Evolutionary conservation across 1,140 invertebrate genomes (phyloP).

Genomic region (Drosophila parabipectinata): DNA sequence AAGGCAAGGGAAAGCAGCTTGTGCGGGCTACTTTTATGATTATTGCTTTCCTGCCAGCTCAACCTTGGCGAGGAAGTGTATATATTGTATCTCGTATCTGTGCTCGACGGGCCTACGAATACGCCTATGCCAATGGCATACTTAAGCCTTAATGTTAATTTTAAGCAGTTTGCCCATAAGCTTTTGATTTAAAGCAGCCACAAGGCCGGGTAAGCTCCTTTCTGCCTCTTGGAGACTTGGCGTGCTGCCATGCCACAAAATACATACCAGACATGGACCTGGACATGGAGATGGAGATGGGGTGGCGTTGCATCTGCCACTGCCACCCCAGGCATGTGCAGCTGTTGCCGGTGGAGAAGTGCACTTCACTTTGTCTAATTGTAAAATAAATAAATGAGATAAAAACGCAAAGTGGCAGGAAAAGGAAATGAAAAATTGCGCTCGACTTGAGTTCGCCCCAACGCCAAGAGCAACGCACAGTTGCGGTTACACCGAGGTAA

Average conservation of each 20-base stretch:
- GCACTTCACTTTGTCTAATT: conserved; percentile 78
- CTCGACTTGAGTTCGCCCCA: conserved; percentile 26
- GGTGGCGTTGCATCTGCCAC: conserved; percentile 19
- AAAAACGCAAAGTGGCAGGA: conserved; percentile 63
- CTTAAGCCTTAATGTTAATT: conserved; percentile 66
- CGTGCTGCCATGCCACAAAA: conserved; percentile 36
- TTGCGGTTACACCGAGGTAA: conserved; percentile 7
- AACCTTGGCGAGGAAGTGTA: conserved; percentile 41
- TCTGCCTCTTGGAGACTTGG: conserved; percentile 12
- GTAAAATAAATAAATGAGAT: conserved; percentile 78
- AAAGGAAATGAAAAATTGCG: conserved; percentile 66
- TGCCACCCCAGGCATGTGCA: conserved; percentile 19
- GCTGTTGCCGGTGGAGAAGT: conserved; percentile 40
- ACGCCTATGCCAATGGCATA: conserved; percentile 19
- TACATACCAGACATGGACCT: conserved; percentile 13
- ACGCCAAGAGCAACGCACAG: conserved; percentile 3
- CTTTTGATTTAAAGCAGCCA: conserved; percentile 60
- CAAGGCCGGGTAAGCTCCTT: conserved; percentile 20
- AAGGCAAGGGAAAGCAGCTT: conserved; percentile 30
- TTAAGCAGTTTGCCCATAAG: conserved; percentile 61
- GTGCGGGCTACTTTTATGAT: conserved; percentile 73
- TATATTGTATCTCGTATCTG: conserved; percentile 24
- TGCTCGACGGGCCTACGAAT: conserved; percentile 15
- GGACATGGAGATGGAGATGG: conserved; percentile 1
- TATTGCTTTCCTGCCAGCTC: conserved; percentile 58